Conservation (phyloP, 2,888 invertebrate genomes). For the Litoditis marina region DNA sequence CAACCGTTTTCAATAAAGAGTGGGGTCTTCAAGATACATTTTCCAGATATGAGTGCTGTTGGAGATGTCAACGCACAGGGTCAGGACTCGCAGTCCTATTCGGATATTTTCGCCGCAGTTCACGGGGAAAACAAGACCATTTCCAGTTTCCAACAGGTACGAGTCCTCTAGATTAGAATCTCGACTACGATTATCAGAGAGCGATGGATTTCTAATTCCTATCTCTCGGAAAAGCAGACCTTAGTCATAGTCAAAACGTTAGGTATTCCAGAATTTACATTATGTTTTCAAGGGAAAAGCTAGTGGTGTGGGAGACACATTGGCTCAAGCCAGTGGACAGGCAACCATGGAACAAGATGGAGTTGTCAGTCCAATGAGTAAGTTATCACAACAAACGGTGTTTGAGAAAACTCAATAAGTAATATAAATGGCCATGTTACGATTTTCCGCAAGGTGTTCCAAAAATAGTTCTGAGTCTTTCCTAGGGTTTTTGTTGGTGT, state of each 20-base stretch:
- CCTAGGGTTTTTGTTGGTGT: too few species aligned
- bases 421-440: too few species aligned
- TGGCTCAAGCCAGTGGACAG: conserved; percentile 27
- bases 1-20: neutral
- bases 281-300: conserved; percentile 30
- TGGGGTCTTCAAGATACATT: neutral
- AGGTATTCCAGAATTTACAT: neutral
- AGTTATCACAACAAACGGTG: neutral
- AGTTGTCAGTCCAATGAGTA: conserved; percentile 4
- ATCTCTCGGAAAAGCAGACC: neutral
- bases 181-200: too few species aligned
- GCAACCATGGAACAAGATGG: conserved; percentile 16
- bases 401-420: neutral
- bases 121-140: conserved; percentile 33
- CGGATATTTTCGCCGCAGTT: conserved; percentile 42
- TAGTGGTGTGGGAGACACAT: conserved; percentile 38
- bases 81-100: conserved; percentile 30
- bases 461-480: too few species aligned
- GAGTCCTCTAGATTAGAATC: neutral
- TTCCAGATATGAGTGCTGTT: conserved; percentile 25
- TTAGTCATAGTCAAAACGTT: neutral
- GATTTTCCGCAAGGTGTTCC: too few species aligned
- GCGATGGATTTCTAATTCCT: too few species aligned
- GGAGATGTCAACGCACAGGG: conserved; percentile 38
- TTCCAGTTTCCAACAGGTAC: conserved; percentile 21